Conservation (phyloP, 2,113 vertebrate genomes). For the Clarias macrocephalus region DNA sequence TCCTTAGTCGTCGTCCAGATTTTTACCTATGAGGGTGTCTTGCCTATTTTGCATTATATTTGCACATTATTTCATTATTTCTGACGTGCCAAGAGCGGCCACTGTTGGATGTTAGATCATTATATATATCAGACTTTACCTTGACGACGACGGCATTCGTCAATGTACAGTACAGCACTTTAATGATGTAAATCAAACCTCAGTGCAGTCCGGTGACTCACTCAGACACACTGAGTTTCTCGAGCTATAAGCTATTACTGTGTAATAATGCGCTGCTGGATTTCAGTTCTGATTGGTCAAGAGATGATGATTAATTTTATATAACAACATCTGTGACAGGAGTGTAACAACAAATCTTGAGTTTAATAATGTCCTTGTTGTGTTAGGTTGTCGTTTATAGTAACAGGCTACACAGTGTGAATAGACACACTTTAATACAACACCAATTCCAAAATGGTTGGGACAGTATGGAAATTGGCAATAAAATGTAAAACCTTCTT, state of each 20-base stretch:
- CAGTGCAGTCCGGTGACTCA: background rate
- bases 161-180: conserved; percentile 42
- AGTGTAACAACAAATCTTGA: background rate
- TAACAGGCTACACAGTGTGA: background rate
- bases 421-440: background rate
- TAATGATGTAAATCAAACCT: conserved; percentile 50
- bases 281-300: background rate
- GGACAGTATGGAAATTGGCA: too few relatives aligned
- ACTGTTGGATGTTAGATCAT: conserved; percentile 13
- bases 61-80: conserved; percentile 47
- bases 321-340: background rate
- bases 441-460: too few relatives aligned
- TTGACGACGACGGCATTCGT: conserved; percentile 50
- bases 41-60: background rate
- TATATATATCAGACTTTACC: conserved; percentile 44
- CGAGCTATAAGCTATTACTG: background rate
- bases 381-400: background rate
- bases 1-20: too few relatives aligned
- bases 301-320: background rate
- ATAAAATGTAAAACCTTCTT: too few relatives aligned
- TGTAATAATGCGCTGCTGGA: background rate
- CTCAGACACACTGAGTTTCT: background rate
- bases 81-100: conserved; percentile 38
- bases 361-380: background rate
- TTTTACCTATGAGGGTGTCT: background rate